Evolutionary conservation across 2,797 vertebrate genomes (phyloP).

Genomic region (Alcedo atthis): DNA sequence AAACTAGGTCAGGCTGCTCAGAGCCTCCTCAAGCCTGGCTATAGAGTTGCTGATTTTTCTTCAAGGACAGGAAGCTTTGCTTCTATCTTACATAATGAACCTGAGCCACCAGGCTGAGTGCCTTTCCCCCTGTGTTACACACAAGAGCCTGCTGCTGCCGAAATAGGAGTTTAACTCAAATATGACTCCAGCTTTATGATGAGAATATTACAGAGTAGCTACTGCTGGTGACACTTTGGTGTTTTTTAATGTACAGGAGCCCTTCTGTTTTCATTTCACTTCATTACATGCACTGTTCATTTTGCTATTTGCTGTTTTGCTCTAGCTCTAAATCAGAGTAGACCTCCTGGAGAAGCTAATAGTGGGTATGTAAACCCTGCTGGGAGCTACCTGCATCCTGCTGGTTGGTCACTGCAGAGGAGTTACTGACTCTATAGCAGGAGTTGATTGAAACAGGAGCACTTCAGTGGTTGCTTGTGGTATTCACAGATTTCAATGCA

Average conservation of each 20-base stretch:
- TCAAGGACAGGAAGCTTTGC: background rate
- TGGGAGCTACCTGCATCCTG: background rate
- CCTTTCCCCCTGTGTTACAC: background rate
- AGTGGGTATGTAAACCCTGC: background rate
- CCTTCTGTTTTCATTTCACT: slow-evolving; percentile 2
- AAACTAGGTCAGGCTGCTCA: no score
- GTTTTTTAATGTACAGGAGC: background rate
- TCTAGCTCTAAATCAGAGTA: background rate
- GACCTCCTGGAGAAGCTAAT: background rate
- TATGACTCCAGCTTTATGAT: background rate
- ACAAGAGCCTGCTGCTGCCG: background rate
- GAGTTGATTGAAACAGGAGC: background rate
- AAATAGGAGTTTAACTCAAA: background rate
- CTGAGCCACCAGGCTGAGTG: background rate
- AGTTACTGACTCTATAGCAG: background rate
- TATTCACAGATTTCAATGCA: background rate
- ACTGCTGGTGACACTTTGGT: background rate
- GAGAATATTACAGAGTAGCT: background rate
- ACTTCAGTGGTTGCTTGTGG: background rate
- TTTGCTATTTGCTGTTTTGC: background rate
- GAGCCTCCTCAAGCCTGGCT: no score
- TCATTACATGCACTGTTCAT: background rate
- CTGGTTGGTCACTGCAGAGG: background rate
- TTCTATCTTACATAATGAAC: background rate
- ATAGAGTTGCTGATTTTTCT: background rate